Conservation (phyloP, 2,113 vertebrate genomes). For the Esox niger region DNA sequence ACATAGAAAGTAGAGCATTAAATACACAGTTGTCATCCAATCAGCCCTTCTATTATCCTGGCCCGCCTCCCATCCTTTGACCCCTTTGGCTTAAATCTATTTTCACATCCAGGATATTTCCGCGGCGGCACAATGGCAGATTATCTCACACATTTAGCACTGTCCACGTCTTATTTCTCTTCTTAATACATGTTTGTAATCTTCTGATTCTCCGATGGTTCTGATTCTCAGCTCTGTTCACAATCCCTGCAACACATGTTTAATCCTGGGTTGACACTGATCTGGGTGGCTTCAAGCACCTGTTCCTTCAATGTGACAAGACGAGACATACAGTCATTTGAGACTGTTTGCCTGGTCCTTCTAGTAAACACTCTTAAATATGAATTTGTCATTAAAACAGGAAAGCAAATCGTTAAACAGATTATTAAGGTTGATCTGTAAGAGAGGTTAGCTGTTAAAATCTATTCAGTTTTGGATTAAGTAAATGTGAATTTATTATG, state of each 20-base stretch:
- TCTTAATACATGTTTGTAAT: constrained; percentile 71
- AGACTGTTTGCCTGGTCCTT: background rate
- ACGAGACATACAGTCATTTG: background rate
- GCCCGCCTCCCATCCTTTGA: background rate
- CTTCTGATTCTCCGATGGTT: constrained; percentile 45
- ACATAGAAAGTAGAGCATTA: background rate
- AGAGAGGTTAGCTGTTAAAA: constrained; percentile 5
- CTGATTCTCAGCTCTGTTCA: constrained; percentile 48
- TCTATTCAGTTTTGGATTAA: background rate
- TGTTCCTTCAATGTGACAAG: constrained; percentile 50
- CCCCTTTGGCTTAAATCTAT: constrained; percentile 40
- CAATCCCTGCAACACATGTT: constrained; percentile 62
- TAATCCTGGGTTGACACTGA: constrained; percentile 70
- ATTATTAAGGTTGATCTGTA: background rate
- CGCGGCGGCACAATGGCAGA: constrained; percentile 44
- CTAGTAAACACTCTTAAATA: background rate
- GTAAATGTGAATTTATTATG: too few relatives aligned
- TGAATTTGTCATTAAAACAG: too few relatives aligned
- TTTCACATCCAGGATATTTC: constrained; percentile 55
- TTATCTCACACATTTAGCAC: constrained; percentile 66
- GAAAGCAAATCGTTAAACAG: background rate
- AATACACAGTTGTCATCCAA: background rate
- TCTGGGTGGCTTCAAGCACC: constrained; percentile 62
- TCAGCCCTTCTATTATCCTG: background rate
- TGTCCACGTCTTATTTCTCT: constrained; percentile 52